These are phyloP conservation scores for Embidobia sp. DNA, from an alignment of 2,888 invertebrate genomes.

Conservation along the genomic window DNA sequence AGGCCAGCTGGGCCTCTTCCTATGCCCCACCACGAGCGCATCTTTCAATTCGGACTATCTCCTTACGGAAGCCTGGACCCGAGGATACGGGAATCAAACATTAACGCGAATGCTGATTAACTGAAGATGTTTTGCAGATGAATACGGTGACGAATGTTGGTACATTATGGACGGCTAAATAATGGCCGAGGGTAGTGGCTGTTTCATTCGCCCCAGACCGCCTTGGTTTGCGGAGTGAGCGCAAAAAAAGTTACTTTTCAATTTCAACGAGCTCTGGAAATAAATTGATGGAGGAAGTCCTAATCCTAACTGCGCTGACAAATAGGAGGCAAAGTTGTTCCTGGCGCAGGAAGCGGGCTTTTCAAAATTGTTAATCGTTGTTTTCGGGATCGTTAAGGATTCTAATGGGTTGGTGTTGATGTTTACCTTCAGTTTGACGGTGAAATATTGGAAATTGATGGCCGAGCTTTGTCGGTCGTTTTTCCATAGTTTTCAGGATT, in stretches of 20 bases:
- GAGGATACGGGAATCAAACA: slow-evolving; percentile 49
- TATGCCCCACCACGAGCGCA: slow-evolving; percentile 28
- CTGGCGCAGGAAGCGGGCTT: not conserved
- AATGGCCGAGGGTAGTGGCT: slow-evolving; percentile 42
- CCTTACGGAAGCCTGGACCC: slow-evolving; percentile 58
- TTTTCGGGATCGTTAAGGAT: too few relatives aligned
- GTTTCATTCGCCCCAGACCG: slow-evolving; percentile 1
- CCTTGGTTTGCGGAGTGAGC: slow-evolving; percentile 20
- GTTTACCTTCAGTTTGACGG: too few relatives aligned
- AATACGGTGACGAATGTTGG: slow-evolving; percentile 45
- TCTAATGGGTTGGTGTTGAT: too few relatives aligned
- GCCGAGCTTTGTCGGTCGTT: too few relatives aligned
- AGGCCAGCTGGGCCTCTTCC: slow-evolving; percentile 75
- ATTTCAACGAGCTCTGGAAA: slow-evolving; percentile 30
- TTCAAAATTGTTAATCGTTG: too few relatives aligned
- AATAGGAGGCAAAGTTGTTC: slow-evolving; percentile 23
- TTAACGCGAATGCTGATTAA: slow-evolving; percentile 48
- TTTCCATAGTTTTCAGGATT: too few relatives aligned
- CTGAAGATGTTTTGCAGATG: slow-evolving; percentile 40
- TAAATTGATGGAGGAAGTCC: slow-evolving; percentile 44
- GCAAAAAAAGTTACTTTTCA: slow-evolving; percentile 32
- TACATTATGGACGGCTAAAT: slow-evolving; percentile 41
- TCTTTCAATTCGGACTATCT: slow-evolving; percentile 59
- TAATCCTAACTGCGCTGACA: slow-evolving; percentile 37
- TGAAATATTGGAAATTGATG: too few relatives aligned